phyloP scores from a whole-genome alignment of 2,113 vertebrate genomes.

The Leuciscus idus region DNA sequence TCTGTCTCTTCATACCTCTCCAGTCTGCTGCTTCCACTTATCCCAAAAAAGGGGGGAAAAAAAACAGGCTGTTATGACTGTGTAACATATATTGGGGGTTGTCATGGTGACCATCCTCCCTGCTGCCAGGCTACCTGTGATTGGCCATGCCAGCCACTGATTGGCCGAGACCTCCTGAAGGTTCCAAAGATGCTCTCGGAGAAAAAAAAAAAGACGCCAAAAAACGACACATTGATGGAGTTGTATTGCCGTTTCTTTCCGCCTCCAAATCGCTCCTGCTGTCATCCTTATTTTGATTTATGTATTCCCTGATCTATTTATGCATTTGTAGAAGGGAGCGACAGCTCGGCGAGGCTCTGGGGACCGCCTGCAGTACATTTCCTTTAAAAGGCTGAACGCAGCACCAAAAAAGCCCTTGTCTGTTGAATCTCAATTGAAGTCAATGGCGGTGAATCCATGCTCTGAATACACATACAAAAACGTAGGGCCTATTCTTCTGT shows the following conservation, averaged over 20 bases:
- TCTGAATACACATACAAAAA: conserved; percentile 55
- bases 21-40: conserved; percentile 62
- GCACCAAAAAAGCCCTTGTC: conserved; percentile 48
- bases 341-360: conserved; percentile 62
- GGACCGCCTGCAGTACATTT: conserved; percentile 76
- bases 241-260: conserved; percentile 77
- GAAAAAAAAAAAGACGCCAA: neutral
- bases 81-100: conserved; percentile 70
- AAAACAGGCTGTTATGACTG: conserved; percentile 54
- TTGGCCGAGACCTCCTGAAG: conserved; percentile 71
- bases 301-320: conserved; percentile 82
- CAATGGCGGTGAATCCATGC: conserved; percentile 32
- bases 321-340: conserved; percentile 70
- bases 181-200: conserved; percentile 69
- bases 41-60: conserved; percentile 46
- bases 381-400: conserved; percentile 74
- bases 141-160: conserved; percentile 72
- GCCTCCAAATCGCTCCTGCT: conserved; percentile 77
- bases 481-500: conserved; percentile 54
- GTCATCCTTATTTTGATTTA: conserved; percentile 83
- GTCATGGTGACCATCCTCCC: conserved; percentile 76
- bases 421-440: conserved; percentile 57
- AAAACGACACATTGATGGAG: conserved; percentile 73
- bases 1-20: conserved; percentile 31
- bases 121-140: conserved; percentile 74